A percentile compares a stretch with the other conserved stretches of the same genome.
phyloP scores from a whole-genome alignment of 1,140 invertebrate species.

The Andrena cerasifolii region DNA sequence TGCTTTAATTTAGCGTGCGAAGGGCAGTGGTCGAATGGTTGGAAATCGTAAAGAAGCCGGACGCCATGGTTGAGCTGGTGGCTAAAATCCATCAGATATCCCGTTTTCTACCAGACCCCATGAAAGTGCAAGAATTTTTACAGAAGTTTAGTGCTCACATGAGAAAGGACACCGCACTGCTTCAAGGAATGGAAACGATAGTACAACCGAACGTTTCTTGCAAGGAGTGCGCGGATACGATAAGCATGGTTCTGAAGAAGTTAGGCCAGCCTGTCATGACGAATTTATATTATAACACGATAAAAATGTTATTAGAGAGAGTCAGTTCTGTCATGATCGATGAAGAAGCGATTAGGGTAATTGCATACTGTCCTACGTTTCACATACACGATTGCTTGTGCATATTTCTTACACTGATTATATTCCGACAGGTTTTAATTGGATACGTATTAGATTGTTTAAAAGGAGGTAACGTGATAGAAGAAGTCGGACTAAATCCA shows the following conservation, averaged over 20 bases:
- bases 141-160: slow-evolving; percentile 94
- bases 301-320: slow-evolving; percentile 96
- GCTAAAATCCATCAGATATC: slow-evolving; percentile 85
- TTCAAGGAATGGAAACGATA: slow-evolving; percentile 93
- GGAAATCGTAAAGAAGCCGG: slow-evolving; percentile 89
- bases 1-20: slow-evolving; percentile 84
- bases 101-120: slow-evolving; percentile 93
- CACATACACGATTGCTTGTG: background rate
- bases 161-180: slow-evolving; percentile 89
- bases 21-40: slow-evolving; percentile 93
- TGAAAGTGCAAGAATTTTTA: slow-evolving; percentile 96
- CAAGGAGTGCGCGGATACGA: slow-evolving; percentile 93
- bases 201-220: slow-evolving; percentile 94
- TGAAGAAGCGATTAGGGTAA: slow-evolving; percentile 89
- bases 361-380: slow-evolving; percentile 24
- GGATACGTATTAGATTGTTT: slow-evolving; percentile 85
- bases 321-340: slow-evolving; percentile 98
- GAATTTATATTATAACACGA: slow-evolving; percentile 97
- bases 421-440: slow-evolving; percentile 75
- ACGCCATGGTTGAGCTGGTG: slow-evolving; percentile 87
- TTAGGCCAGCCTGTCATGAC: slow-evolving; percentile 96
- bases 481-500: slow-evolving; percentile 90
- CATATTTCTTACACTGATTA: slow-evolving; percentile 4
- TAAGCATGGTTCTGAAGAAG: slow-evolving; percentile 92
- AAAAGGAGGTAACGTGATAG: slow-evolving; percentile 86